Evolutionary conservation across 2,797 vertebrate genomes (phyloP).

Genomic region (Neopelma chrysocephalum): DNA sequence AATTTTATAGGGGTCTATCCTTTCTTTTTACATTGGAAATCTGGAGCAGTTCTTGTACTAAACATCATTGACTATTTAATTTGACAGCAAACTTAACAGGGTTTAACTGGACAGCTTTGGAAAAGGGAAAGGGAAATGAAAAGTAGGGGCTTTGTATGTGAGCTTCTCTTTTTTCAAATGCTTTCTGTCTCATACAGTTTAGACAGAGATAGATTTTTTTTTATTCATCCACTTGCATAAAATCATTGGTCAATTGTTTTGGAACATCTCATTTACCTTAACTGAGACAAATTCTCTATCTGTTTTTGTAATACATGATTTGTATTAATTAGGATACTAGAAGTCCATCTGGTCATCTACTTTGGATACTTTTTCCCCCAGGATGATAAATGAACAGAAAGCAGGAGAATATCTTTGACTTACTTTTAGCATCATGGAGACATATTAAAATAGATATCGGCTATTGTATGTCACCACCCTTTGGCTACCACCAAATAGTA

Average conservation of each 20-base stretch:
- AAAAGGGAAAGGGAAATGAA: background rate
- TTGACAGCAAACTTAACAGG: background rate
- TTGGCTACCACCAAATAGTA: background rate
- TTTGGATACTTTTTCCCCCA: background rate
- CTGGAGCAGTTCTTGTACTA: background rate
- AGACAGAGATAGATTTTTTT: background rate
- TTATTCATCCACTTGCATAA: background rate
- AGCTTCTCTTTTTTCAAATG: background rate
- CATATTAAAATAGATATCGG: background rate
- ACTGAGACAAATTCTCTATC: background rate
- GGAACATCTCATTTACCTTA: background rate
- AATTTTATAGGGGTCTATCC: background rate
- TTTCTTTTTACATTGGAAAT: background rate
- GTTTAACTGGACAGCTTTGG: background rate
- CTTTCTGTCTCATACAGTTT: background rate
- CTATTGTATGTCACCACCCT: background rate
- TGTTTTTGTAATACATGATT: background rate
- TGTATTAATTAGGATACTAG: background rate
- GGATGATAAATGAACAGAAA: background rate
- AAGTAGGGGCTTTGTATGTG: background rate
- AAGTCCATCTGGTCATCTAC: background rate
- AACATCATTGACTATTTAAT: background rate
- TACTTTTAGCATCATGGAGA: background rate
- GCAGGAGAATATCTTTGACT: background rate
- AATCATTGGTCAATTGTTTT: background rate